Evolutionary conservation across 2,888 invertebrate genomes (phyloP).

Genomic region (Selenia dentaria): DNA sequence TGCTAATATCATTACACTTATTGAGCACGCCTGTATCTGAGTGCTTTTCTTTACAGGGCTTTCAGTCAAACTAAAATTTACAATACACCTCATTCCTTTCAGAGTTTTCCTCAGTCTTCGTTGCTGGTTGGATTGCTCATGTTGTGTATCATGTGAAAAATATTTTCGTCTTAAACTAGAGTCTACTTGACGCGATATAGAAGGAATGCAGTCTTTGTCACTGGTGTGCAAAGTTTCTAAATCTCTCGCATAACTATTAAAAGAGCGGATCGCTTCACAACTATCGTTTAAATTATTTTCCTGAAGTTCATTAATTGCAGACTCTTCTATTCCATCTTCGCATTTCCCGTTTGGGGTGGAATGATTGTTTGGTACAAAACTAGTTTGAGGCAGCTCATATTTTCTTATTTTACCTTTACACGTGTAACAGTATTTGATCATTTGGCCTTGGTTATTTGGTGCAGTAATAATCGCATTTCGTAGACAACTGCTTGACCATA

Average conservation of each 20-base stretch:
- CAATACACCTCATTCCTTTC: conserved; percentile 74
- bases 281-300: conserved; percentile 44
- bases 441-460: conserved; percentile 53
- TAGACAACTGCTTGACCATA: conserved; percentile 68
- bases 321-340: conserved; percentile 36
- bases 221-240: conserved; percentile 38
- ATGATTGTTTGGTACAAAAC: conserved; percentile 65
- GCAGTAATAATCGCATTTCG: conserved; percentile 61
- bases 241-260: conserved; percentile 43
- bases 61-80: conserved; percentile 73
- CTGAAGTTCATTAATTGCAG: conserved; percentile 35
- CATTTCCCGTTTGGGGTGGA: conserved; percentile 65
- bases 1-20: conserved; percentile 80
- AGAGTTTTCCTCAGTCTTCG: conserved; percentile 74
- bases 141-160: conserved; percentile 61
- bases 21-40: conserved; percentile 81
- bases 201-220: conserved; percentile 63
- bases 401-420: conserved; percentile 77
- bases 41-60: conserved; percentile 74
- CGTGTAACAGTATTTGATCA: conserved; percentile 68
- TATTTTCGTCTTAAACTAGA: conserved; percentile 68
- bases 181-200: conserved; percentile 75
- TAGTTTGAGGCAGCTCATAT: conserved; percentile 63
- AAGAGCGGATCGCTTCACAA: conserved; percentile 40
- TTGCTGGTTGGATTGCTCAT: conserved; percentile 49